phyloP scores from a whole-genome alignment of 2,888 invertebrate species.

The Oeneis ivallda region DNA sequence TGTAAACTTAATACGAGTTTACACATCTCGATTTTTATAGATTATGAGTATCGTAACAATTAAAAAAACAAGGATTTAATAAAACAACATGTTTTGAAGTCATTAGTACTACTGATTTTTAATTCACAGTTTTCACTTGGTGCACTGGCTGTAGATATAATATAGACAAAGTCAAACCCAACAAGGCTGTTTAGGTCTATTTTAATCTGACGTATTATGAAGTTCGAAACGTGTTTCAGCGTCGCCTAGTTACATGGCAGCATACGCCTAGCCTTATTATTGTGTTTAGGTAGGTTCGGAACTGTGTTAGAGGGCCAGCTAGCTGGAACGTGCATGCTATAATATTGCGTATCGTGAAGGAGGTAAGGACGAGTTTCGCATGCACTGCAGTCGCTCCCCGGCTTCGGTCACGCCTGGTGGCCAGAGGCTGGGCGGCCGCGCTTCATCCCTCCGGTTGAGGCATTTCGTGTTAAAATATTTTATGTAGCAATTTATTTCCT shows the following conservation, averaged over 20 bases:
- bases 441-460: slow-evolving; percentile 49
- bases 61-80: too few species aligned
- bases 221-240: too few species aligned
- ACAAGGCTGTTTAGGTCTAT: too few species aligned
- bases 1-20: too few species aligned
- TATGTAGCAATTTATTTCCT: slow-evolving; percentile 78
- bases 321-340: slow-evolving; percentile 1
- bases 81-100: too few species aligned
- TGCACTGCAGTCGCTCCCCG: background rate
- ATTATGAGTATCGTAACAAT: too few species aligned
- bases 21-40: too few species aligned
- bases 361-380: background rate
- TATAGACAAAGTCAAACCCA: too few species aligned
- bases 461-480: slow-evolving; percentile 74
- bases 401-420: slow-evolving; percentile 10
- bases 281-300: background rate
- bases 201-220: too few species aligned
- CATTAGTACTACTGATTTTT: too few species aligned
- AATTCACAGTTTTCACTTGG: too few species aligned
- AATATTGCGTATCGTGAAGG: background rate
- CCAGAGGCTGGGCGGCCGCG: slow-evolving; percentile 10
- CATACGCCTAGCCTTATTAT: background rate
- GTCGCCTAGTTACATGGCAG: background rate
- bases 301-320: background rate
- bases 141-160: too few species aligned